These are phyloP conservation scores for Polia nebulosa DNA, from an alignment of 2,888 invertebrate species.

Conservation along the genomic window DNA sequence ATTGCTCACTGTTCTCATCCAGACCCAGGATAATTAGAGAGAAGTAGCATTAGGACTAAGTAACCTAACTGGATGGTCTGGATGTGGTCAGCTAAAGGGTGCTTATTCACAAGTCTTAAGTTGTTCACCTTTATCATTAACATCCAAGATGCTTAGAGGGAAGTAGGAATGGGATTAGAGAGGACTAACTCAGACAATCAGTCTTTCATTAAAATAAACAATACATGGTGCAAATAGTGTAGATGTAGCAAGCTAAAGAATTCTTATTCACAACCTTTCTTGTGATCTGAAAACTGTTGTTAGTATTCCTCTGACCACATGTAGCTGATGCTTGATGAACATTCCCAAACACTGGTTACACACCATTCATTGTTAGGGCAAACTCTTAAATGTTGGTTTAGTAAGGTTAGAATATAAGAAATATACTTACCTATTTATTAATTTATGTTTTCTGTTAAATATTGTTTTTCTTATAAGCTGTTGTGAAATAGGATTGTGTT, in stretches of 20 bases:
- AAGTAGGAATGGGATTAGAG: neutral
- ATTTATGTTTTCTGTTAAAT: neutral
- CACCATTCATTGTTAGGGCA: neutral
- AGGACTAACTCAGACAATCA: no score
- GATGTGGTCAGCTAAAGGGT: neutral
- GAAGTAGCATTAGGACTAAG: no score
- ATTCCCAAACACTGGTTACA: neutral
- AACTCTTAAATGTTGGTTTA: neutral
- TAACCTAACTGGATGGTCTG: no score
- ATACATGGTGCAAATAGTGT: no score
- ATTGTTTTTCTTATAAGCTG: neutral
- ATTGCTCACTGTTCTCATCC: neutral
- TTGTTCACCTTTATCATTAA: neutral
- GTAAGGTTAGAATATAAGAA: neutral
- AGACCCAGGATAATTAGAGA: neutral
- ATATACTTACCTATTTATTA: neutral
- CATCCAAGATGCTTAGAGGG: neutral
- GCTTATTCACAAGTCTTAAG: neutral
- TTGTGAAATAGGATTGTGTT: neutral
- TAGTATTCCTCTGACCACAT: no score
- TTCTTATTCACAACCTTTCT: no score
- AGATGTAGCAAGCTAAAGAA: no score
- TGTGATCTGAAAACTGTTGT: no score
- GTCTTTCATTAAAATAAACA: no score
- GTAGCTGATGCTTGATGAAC: neutral